Base-by-base conservation (phyloP, 1,140 invertebrate species). In the Glossosoma conforme region DNA sequence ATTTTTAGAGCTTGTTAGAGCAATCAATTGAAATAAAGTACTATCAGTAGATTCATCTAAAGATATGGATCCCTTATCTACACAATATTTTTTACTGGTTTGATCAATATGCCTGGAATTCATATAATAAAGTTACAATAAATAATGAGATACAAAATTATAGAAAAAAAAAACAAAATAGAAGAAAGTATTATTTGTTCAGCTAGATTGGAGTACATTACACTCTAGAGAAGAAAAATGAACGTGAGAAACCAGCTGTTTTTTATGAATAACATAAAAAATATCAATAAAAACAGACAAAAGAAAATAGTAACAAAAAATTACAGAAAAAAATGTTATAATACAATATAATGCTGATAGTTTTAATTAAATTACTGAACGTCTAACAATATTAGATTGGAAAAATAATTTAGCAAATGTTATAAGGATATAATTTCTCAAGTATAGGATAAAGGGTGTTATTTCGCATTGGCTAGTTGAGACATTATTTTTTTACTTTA, bases 21-120 rank as follows among this genome's bases (percentile, higher is more conserved):
- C 61, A 8, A 81, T 58, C 15, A 81, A 59, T 44, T 76, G 70
- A 66, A 78, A 80, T 47, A 81, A 59, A 19, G 79, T 81, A 58
- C 68, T 72, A 54, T 81, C 78, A 57, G 59, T 67, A 5, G 77
- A 77, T 60, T 74, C 73, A 49, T 68, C 66, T 11, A 65, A 32
- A 17, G 54, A 22, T 24, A 22, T 22, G 33, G 28, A 20, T 41
- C 8, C 42, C 48, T 20, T 32, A 36, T 19, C 25, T 42, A n/a
- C 40, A 9, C 40, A 44, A 9, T 44, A 49, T 48, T 32, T 49
- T 40, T 56, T 51, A 9, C 24, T 36, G 19, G 49, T 28, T 46
- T 52, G 33, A 41, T 54, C 51, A 36, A 22, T 14, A 32, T 51
- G 36, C 19, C 52, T 54, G 33, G 21, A 52, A 57, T 41, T 18